Conservation (phyloP, 2,888 invertebrate genomes). For the Acrocera orbiculus region DNA sequence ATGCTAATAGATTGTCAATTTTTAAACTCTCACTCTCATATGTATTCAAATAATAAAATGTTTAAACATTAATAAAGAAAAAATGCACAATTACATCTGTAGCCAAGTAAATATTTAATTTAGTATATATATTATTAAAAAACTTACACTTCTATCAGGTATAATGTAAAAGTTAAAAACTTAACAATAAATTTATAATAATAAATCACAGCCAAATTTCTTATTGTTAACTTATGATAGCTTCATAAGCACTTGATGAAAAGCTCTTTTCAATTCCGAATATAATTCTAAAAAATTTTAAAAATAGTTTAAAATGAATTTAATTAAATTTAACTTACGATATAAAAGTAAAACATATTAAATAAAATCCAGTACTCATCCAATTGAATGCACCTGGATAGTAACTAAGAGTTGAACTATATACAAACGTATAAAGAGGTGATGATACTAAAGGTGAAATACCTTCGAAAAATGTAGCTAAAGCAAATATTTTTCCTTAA, state of each 20-base stretch:
- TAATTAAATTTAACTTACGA: constrained; percentile 31
- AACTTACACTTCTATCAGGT: too few relatives aligned
- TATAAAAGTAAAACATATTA: constrained; percentile 31
- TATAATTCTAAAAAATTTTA: constrained; percentile 18
- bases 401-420: constrained; percentile 30
- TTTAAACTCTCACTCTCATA: too few relatives aligned
- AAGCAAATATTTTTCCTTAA: constrained; percentile 45
- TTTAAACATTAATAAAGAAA: too few relatives aligned
- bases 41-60: too few relatives aligned
- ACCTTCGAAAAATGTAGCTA: constrained; percentile 49
- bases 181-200: too few relatives aligned
- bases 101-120: too few relatives aligned
- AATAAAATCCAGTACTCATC: constrained; percentile 34
- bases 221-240: constrained; percentile 21
- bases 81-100: too few relatives aligned
- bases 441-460: constrained; percentile 42
- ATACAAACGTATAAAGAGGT: constrained; percentile 46
- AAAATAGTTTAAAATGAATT: background rate
- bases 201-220: too few relatives aligned
- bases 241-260: constrained; percentile 19
- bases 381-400: constrained; percentile 44
- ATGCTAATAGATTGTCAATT: too few relatives aligned
- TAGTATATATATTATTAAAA: too few relatives aligned
- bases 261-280: constrained; percentile 26
- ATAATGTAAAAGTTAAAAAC: too few relatives aligned